phyloP scores from a whole-genome alignment of 2,888 invertebrate genomes.

The Nyleta sp. region DNA sequence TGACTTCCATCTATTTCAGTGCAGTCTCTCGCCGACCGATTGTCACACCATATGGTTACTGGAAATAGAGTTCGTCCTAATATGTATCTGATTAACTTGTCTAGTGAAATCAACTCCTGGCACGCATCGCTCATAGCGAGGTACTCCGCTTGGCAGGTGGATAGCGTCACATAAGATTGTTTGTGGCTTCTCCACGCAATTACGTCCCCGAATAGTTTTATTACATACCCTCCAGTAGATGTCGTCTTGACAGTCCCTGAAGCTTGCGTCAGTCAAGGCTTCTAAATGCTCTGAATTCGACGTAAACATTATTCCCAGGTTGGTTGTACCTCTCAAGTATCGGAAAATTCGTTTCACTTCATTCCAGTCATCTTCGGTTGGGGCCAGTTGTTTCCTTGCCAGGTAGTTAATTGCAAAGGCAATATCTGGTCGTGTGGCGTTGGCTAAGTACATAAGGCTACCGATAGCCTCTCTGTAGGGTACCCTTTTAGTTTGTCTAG shows the following conservation, averaged over 20 bases:
- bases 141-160: slow-evolving; percentile 65
- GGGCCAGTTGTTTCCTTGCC: too few species aligned
- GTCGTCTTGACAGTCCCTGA: too few species aligned
- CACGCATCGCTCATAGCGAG: slow-evolving; percentile 66
- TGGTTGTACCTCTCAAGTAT: too few species aligned
- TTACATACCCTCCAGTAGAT: slow-evolving; percentile 46
- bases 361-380: too few species aligned
- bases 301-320: too few species aligned
- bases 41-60: slow-evolving; percentile 47
- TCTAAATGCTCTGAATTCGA: too few species aligned
- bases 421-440: slow-evolving; percentile 28
- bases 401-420: slow-evolving; percentile 1
- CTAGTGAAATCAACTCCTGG: slow-evolving; percentile 62
- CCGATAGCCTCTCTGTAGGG: too few species aligned
- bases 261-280: too few species aligned
- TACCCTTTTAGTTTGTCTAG: too few species aligned
- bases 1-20: slow-evolving; percentile 62
- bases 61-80: slow-evolving; percentile 47
- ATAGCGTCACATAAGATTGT: slow-evolving; percentile 41
- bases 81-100: slow-evolving; percentile 57
- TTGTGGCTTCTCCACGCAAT: slow-evolving; percentile 59
- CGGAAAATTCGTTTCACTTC: too few species aligned
- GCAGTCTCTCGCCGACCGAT: slow-evolving; percentile 36
- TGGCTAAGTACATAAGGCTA: too few species aligned
- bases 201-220: slow-evolving; percentile 56